These are phyloP conservation scores for Boulengeromyrus knoepffleri DNA, from an alignment of 2,113 vertebrate species.

Conservation along the genomic window DNA sequence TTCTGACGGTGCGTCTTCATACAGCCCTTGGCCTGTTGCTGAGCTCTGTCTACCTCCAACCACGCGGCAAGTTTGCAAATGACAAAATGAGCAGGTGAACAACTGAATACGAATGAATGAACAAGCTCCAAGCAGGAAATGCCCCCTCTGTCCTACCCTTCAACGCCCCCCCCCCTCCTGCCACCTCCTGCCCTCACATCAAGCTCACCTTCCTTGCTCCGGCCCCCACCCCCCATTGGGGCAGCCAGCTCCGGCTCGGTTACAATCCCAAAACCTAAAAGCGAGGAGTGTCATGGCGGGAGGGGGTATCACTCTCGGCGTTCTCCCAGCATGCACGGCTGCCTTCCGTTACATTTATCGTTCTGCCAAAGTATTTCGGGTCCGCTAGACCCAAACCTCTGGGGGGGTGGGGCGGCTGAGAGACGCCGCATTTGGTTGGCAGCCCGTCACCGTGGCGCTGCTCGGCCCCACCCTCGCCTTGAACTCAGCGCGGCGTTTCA, in stretches of 20 bases:
- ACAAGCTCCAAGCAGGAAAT: background rate
- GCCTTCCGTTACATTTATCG: background rate
- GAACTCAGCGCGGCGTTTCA: background rate
- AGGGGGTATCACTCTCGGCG: background rate
- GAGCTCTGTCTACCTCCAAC: background rate
- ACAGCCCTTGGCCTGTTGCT: background rate
- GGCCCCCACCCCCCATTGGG: slow-evolving; percentile 27
- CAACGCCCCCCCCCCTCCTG: slow-evolving; percentile 53
- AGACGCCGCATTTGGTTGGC: background rate
- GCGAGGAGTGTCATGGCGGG: slow-evolving; percentile 30
- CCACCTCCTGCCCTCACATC: slow-evolving; percentile 7
- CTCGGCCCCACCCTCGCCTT: background rate
- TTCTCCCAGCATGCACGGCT: slow-evolving; percentile 31
- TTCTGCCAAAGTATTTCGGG: background rate
- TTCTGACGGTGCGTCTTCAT: background rate
- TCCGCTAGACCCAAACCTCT: background rate
- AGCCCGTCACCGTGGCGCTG: background rate
- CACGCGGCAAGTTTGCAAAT: background rate
- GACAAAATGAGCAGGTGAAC: background rate
- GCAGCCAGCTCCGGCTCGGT: slow-evolving; percentile 62
- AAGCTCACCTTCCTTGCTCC: slow-evolving; percentile 38
- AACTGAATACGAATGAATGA: background rate
- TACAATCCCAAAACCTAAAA: slow-evolving; percentile 64
- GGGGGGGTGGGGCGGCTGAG: background rate
- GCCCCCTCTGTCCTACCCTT: slow-evolving; percentile 74